Percentiles rank a stretch among this genome's conserved stretches.
Evolutionary conservation across 2,888 invertebrate species (phyloP).

Genomic region (Drosophila ochracea): DNA sequence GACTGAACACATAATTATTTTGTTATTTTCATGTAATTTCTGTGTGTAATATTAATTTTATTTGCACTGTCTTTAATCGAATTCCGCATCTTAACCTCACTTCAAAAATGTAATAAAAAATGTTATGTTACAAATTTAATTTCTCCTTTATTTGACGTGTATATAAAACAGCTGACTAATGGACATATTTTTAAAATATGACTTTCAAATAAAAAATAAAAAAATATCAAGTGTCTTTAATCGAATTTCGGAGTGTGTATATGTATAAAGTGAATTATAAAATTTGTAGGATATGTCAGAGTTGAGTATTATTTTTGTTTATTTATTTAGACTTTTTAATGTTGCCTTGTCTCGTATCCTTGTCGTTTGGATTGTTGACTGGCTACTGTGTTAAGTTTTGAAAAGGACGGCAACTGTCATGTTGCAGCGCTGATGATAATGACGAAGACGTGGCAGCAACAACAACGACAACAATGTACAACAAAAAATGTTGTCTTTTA

Average conservation of each 20-base stretch:
- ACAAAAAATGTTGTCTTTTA: conserved; percentile 52
- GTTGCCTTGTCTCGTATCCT: conserved; percentile 46
- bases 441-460: conserved; percentile 62
- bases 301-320: not conserved
- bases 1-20: too few relatives aligned
- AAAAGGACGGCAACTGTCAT: conserved; percentile 73
- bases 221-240: too few relatives aligned
- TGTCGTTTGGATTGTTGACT: conserved; percentile 38
- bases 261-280: not conserved
- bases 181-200: too few relatives aligned
- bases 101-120: too few relatives aligned
- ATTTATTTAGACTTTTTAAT: conserved; percentile 21
- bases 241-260: not conserved
- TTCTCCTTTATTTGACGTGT: too few relatives aligned
- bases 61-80: too few relatives aligned
- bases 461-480: conserved; percentile 15
- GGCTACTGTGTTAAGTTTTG: conserved; percentile 69
- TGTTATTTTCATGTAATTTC: too few relatives aligned
- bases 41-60: too few relatives aligned
- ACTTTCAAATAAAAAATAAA: too few relatives aligned
- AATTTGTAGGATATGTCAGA: conserved; percentile 1
- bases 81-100: too few relatives aligned
- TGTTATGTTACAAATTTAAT: not conserved
- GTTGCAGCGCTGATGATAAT: conserved; percentile 67
- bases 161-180: too few relatives aligned